Percentiles rank a stretch among this genome's conserved stretches.
Conservation (phyloP, 1,140 invertebrate species). For the Formica selysi region DNA sequence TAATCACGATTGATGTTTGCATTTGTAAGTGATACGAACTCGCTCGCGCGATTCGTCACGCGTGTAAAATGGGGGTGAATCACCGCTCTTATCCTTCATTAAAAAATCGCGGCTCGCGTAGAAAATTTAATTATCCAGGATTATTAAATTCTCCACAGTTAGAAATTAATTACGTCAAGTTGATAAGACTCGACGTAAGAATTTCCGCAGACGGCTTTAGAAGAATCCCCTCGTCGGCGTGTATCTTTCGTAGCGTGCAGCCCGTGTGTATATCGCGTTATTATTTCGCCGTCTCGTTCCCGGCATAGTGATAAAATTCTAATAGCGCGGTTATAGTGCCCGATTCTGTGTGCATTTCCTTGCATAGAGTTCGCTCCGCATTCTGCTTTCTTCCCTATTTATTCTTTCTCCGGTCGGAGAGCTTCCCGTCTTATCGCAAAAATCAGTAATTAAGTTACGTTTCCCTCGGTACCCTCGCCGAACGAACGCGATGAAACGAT, state of each 20-base stretch:
- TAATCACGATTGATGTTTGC: slow-evolving; percentile 48
- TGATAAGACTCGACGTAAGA: slow-evolving; percentile 1
- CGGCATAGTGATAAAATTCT: slow-evolving; percentile 49
- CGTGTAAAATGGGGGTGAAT: neutral
- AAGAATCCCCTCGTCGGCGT: neutral
- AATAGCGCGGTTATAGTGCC: slow-evolving; percentile 35
- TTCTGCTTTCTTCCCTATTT: slow-evolving; percentile 8
- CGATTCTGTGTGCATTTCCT: slow-evolving; percentile 38
- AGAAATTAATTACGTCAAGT: slow-evolving; percentile 37
- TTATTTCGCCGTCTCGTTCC: slow-evolving; percentile 41
- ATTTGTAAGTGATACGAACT: neutral
- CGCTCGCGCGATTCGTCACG: neutral
- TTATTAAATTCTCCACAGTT: slow-evolving; percentile 35
- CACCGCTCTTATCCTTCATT: neutral
- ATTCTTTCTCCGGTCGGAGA: slow-evolving; percentile 28
- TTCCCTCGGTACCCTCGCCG: slow-evolving; percentile 46
- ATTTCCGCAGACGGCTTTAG: neutral
- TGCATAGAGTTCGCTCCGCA: neutral
- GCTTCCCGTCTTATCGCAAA: slow-evolving; percentile 69
- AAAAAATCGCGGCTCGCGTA: neutral
- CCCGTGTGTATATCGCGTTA: slow-evolving; percentile 20
- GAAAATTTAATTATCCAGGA: neutral
- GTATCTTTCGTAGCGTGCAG: neutral
- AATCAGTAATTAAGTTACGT: slow-evolving; percentile 79
- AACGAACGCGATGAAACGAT: slow-evolving; percentile 61